These are phyloP conservation scores for Neolamprologus devosi DNA, from an alignment of 2,113 vertebrate genomes.

Conservation along the genomic window DNA sequence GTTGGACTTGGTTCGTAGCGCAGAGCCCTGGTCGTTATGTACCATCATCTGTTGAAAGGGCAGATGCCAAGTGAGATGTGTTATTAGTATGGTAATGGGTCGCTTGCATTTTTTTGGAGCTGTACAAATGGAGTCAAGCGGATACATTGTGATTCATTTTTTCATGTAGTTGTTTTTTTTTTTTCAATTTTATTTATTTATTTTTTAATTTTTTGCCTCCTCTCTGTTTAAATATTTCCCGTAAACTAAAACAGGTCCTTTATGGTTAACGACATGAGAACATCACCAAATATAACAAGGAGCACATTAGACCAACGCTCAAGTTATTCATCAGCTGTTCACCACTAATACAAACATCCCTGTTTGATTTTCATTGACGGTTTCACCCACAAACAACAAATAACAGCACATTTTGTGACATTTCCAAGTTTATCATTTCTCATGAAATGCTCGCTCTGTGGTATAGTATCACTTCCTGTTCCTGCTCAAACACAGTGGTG, in stretches of 20 bases:
- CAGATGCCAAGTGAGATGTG: neutral
- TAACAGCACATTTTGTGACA: neutral
- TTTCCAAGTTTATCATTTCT: neutral
- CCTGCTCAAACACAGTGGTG: no score
- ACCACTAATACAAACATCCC: neutral
- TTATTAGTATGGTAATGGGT: slow-evolving; percentile 9
- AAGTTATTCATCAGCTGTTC: neutral
- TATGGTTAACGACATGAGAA: neutral
- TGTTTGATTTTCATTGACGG: neutral
- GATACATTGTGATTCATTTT: neutral
- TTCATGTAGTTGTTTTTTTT: neutral
- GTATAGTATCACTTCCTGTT: no score
- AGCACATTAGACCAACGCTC: neutral
- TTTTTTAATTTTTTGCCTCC: neutral
- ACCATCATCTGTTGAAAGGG: neutral
- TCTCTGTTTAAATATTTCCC: neutral
- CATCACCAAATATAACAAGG: neutral
- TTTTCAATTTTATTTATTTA: neutral
- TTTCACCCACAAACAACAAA: neutral
- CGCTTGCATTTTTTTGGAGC: neutral
- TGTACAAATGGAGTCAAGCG: neutral
- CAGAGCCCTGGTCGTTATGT: neutral
- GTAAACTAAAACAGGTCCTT: neutral
- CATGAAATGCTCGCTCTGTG: no score
- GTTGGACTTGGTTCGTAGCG: neutral